Evolutionary conservation across 2,888 invertebrate species (phyloP).

Genomic region (Pyrocoelia pectoralis): DNA sequence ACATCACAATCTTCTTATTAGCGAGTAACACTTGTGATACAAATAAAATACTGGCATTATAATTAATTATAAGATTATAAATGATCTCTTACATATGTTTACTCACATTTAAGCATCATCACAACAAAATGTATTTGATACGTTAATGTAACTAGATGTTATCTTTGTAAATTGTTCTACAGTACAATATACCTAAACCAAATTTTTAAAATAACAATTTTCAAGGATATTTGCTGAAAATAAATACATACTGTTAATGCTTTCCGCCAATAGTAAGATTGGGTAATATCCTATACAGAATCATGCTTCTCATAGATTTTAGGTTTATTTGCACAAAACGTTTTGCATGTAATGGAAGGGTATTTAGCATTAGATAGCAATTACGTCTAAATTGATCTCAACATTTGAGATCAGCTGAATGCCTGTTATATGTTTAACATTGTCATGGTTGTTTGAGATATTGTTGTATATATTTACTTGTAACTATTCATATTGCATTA

Average conservation of each 20-base stretch:
- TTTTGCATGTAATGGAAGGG: slow-evolving; percentile 7
- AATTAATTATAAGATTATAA: not conserved
- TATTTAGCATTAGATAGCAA: not conserved
- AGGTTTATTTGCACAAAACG: slow-evolving; percentile 26
- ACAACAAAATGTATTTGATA: not conserved
- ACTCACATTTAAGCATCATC: not conserved
- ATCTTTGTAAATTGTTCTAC: not conserved
- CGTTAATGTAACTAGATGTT: not conserved
- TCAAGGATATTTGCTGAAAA: not conserved
- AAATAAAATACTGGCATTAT: not conserved
- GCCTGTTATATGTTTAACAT: slow-evolving; percentile 57
- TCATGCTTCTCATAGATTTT: not conserved
- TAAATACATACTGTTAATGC: not conserved
- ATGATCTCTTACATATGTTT: not conserved
- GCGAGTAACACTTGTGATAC: slow-evolving; percentile 7
- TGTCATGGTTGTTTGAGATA: slow-evolving; percentile 58
- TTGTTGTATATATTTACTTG: slow-evolving; percentile 64
- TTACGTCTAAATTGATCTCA: slow-evolving; percentile 27
- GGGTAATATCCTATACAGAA: not conserved
- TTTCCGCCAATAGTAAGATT: slow-evolving; percentile 11
- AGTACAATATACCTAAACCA: slow-evolving; percentile 1
- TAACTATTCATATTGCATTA: slow-evolving; percentile 65
- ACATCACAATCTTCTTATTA: slow-evolving; percentile 10
- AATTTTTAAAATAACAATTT: not conserved
- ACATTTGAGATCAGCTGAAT: slow-evolving; percentile 53